These are phyloP conservation scores for Trididemnum miniatum DNA, from an alignment of 23 tunicate species.

Conservation along the genomic window DNA sequence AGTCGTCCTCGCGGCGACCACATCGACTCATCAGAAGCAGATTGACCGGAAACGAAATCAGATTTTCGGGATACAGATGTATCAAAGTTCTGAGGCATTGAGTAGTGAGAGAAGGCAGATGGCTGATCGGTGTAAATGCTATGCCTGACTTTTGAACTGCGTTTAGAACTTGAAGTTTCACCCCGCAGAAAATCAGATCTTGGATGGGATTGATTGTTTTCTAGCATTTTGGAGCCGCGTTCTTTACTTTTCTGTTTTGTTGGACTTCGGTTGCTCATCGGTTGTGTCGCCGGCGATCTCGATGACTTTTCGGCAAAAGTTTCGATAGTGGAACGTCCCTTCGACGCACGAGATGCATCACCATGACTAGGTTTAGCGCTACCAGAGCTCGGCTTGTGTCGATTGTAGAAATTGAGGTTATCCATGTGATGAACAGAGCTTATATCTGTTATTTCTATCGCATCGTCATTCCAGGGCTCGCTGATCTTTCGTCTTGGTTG, in stretches of 20 bases:
- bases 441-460: background rate
- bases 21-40: background rate
- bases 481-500: constrained; percentile 15
- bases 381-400: constrained; percentile 51
- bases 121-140: constrained; percentile 65
- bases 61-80: background rate
- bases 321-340: too few species aligned
- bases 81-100: background rate
- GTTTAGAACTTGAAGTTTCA: background rate
- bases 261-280: background rate
- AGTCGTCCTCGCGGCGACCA: background rate
- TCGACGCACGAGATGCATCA: background rate
- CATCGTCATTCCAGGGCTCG: background rate
- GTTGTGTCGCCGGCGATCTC: background rate
- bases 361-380: background rate
- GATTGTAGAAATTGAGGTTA: constrained; percentile 70
- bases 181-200: background rate
- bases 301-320: background rate
- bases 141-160: constrained; percentile 25
- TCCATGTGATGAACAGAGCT: constrained; percentile 28
- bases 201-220: background rate
- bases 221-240: background rate
- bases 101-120: constrained; percentile 30
- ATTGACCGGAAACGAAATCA: background rate
- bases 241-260: background rate